Evolutionary conservation across 30 jellyfish, hydroid and myxozoan species (phyloP).

Genomic region (Turritopsis dohrnii): DNA sequence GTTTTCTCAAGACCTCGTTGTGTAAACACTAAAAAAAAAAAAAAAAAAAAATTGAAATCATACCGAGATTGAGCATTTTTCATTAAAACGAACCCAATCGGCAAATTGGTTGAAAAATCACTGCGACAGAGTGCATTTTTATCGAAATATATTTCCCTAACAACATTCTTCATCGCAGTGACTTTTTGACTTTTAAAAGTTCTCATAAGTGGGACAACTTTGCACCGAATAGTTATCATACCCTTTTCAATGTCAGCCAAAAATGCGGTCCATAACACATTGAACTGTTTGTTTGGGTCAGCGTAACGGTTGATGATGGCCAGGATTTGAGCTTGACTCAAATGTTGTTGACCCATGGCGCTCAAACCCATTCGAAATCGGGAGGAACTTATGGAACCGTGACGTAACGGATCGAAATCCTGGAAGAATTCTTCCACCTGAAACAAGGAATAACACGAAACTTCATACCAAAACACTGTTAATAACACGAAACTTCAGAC

Average conservation of each 20-base stretch:
- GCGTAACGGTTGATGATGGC: slow-evolving; percentile 60
- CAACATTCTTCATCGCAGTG: too few species aligned
- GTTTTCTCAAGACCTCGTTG: slow-evolving; percentile 76
- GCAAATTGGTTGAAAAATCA: too few species aligned
- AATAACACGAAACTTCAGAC: background rate
- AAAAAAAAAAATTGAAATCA: background rate
- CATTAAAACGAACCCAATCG: too few species aligned
- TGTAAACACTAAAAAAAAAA: slow-evolving; percentile 50
- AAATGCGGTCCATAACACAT: slow-evolving; percentile 73
- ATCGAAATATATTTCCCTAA: too few species aligned
- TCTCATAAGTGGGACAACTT: too few species aligned
- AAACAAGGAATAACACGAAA: background rate
- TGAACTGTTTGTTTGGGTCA: slow-evolving; percentile 60
- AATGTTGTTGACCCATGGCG: slow-evolving; percentile 60
- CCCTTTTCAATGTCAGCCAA: slow-evolving; percentile 78
- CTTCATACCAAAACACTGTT: background rate
- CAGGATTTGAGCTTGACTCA: slow-evolving; percentile 52
- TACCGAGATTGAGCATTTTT: too few species aligned
- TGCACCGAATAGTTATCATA: slow-evolving; percentile 12
- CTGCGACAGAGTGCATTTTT: too few species aligned
- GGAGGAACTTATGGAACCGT: slow-evolving; percentile 74
- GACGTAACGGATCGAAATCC: slow-evolving; percentile 95
- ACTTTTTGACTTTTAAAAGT: too few species aligned
- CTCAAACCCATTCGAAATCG: slow-evolving; percentile 95
- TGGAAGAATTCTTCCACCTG: slow-evolving; percentile 90